phyloP scores from a whole-genome alignment of 1,140 invertebrate genomes.

The Scaptomyza montana region DNA sequence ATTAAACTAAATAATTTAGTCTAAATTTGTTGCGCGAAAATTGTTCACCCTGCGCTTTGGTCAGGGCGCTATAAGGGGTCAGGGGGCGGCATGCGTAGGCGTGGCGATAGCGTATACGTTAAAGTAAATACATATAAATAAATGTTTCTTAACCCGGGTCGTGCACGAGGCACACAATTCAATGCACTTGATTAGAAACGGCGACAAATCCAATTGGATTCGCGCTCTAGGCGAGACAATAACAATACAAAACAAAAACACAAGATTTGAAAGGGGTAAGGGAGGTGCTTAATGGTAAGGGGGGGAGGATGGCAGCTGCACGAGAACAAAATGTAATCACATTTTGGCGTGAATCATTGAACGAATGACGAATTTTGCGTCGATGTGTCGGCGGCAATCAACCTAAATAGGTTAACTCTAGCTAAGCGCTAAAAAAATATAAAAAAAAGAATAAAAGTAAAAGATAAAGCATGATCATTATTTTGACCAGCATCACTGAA shows the following conservation, averaged over 20 bases:
- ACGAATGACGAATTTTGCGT: background rate
- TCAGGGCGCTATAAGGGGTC: too few species aligned
- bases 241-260: background rate
- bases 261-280: too few species aligned
- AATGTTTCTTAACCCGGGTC: slow-evolving; percentile 24
- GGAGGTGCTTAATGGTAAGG: background rate
- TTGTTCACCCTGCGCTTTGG: background rate
- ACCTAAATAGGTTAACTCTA: background rate
- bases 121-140: background rate
- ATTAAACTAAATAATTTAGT: too few species aligned
- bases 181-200: slow-evolving; percentile 66
- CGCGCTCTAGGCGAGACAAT: slow-evolving; percentile 10
- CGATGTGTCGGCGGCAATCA: background rate
- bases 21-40: slow-evolving; percentile 39
- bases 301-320: background rate
- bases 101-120: slow-evolving; percentile 2
- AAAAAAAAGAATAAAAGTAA: background rate
- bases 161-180: slow-evolving; percentile 25
- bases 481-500: background rate
- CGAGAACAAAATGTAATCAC: slow-evolving; percentile 3
- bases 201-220: slow-evolving; percentile 64
- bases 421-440: background rate
- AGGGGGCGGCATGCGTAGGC: background rate
- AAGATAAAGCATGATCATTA: background rate
- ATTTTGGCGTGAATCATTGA: slow-evolving; percentile 41